Percentiles rank a stretch among this genome's conserved stretches.
Conservation (phyloP, 2,888 invertebrate genomes). For the Lasiommata megera region DNA sequence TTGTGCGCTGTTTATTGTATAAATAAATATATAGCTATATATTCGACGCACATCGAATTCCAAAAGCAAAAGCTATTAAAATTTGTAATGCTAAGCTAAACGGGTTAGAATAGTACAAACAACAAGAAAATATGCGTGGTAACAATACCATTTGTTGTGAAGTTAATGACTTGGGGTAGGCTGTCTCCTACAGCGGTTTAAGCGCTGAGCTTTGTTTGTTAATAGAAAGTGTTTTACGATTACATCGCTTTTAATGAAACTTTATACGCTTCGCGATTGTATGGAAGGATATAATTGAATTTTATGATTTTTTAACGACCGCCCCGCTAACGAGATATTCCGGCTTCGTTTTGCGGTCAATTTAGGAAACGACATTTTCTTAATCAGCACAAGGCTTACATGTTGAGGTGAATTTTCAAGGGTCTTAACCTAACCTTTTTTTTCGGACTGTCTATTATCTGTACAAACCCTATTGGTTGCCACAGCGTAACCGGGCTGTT, state of each 20-base stretch:
- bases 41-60: too few relatives aligned
- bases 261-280: conserved; percentile 15
- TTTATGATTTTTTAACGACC: conserved; percentile 7
- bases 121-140: not conserved
- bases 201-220: conserved; percentile 13
- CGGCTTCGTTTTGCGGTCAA: not conserved
- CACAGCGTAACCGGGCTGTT: too few relatives aligned
- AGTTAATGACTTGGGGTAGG: conserved; percentile 3
- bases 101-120: too few relatives aligned
- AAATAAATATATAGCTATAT: too few relatives aligned
- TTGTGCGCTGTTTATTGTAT: too few relatives aligned
- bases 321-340: not conserved
- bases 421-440: too few relatives aligned
- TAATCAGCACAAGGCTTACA: not conserved
- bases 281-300: conserved; percentile 18
- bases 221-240: conserved; percentile 25
- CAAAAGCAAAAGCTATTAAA: too few relatives aligned
- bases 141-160: conserved; percentile 2
- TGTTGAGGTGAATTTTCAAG: too few relatives aligned
- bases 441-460: too few relatives aligned
- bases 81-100: too few relatives aligned
- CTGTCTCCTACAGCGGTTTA: not conserved
- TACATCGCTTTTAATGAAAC: conserved; percentile 21
- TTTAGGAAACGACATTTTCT: not conserved
- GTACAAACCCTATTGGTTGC: too few relatives aligned